Evolutionary conservation across 2,888 invertebrate species (phyloP), one percentile per base, ranked within the genome.

Genomic region (Tillus elongatus): DNA sequence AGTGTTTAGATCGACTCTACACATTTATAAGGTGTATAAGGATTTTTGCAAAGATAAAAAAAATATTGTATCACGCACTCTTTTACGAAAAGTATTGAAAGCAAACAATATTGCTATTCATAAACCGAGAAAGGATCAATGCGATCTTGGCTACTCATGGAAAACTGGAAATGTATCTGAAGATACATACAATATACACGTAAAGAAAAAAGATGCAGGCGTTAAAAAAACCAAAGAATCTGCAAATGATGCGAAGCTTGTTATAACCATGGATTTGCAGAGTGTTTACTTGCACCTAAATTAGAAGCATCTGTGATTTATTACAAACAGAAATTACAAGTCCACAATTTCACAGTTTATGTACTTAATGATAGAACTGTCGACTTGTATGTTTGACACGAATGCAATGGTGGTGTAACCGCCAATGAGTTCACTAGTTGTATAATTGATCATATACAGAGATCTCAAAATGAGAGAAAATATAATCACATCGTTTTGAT

Each of bases 321-420:
- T 19, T 19, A 19, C 24, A 19, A 19, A n/a, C 24, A 19, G n/a
- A 19, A 19, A 19, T n/a, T 19, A n/a, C 24, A 19, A 19, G 24
- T 19, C 6, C 24, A 19, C 24, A 19, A 19, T 19, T 19, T 19
- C 24, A 19, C 24, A 19, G 24, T 19, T 19, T 19, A 8, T 19
- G 24, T n/a, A 19, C 24, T 19, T n/a, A 19, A 19, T 19, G 24
- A 19, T 19, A 19, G 24, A 19, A 19, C 24, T 6, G 24, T 19
- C n/a, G 24, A 19, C 24, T n/a, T 19, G n/a, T 19, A 19, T 19
- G 24, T 19, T 19, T 19, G 24, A n/a, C 24, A 19, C n/a, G 24
- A 19, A n/a, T 19, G 24, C n/a, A 19, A 19, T n/a, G 24, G 24
- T 19, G 24, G 24, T 6, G 24, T 19, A 6, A 19, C 24, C n/a